Evolutionary conservation across 2,888 invertebrate species (phyloP).

Genomic region (Sesamia inferens): DNA sequence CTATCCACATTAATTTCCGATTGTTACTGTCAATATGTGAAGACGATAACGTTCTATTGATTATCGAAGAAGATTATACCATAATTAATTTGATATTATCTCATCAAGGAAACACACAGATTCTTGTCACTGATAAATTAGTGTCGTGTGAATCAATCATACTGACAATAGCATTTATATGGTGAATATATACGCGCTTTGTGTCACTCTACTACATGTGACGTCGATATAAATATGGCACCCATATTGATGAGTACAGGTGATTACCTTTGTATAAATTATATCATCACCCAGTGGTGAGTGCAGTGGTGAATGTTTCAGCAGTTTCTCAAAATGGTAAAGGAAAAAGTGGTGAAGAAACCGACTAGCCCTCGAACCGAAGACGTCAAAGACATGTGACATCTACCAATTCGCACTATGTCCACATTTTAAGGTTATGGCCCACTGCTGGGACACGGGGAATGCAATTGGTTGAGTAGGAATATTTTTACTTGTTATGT

Average conservation of each 20-base stretch:
- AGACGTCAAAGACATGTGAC: background rate
- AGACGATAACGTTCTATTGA: background rate
- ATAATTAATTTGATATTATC: constrained; percentile 11
- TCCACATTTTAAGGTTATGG: background rate
- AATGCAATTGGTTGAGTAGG: background rate
- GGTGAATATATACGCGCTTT: constrained; percentile 30
- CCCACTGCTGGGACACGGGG: background rate
- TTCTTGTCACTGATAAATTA: constrained; percentile 2
- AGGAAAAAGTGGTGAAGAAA: background rate
- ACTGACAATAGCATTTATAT: constrained; percentile 22
- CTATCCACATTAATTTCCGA: background rate
- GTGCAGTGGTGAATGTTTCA: no score
- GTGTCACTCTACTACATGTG: constrained; percentile 14
- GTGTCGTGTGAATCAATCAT: constrained; percentile 38
- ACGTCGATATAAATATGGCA: background rate
- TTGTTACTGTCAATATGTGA: background rate
- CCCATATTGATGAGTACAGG: background rate
- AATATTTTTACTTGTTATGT: background rate
- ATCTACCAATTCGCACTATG: background rate
- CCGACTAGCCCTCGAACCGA: background rate
- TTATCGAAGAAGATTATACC: constrained; percentile 1
- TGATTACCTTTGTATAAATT: background rate
- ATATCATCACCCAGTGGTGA: background rate
- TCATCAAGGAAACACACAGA: constrained; percentile 24
- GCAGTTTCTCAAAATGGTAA: background rate